Percentiles rank a stretch among this genome's conserved stretches.
phyloP scores from a whole-genome alignment of 2,888 invertebrate genomes.

The Pemphredon lugubris region DNA sequence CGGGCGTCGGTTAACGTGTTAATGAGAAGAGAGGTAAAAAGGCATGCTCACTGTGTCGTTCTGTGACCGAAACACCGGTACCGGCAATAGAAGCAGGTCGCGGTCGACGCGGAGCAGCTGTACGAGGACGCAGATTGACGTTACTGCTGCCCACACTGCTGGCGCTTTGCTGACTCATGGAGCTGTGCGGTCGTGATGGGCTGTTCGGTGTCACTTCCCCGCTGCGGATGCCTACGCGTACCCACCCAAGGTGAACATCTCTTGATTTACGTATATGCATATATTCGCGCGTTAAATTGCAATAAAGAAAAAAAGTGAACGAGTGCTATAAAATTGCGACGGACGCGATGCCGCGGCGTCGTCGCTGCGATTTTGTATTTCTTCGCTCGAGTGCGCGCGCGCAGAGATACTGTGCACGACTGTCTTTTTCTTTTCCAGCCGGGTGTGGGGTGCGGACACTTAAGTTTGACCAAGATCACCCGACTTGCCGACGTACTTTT shows the following conservation, averaged over 20 bases:
- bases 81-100: constrained; percentile 92
- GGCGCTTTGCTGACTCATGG: constrained; percentile 88
- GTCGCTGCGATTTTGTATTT: too few relatives aligned
- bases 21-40: constrained; percentile 55
- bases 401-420: too few relatives aligned
- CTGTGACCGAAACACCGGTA: constrained; percentile 87
- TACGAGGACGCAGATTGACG: constrained; percentile 84
- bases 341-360: too few relatives aligned
- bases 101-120: constrained; percentile 86
- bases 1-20: too few relatives aligned
- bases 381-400: not conserved
- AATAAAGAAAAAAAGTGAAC: constrained; percentile 1
- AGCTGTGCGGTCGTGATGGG: constrained; percentile 92
- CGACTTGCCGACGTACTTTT: too few relatives aligned
- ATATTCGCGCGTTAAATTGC: constrained; percentile 9
- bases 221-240: constrained; percentile 85
- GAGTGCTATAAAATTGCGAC: not conserved
- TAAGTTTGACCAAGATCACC: too few relatives aligned
- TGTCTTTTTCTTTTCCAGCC: too few relatives aligned
- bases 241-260: constrained; percentile 70
- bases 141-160: constrained; percentile 82
- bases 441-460: too few relatives aligned
- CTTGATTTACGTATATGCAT: constrained; percentile 51
- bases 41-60: constrained; percentile 81
- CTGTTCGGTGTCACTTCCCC: constrained; percentile 89